These are phyloP conservation scores for Phrynocephalus versicolor DNA, from an alignment of 2,113 vertebrate species.

Conservation along the genomic window DNA sequence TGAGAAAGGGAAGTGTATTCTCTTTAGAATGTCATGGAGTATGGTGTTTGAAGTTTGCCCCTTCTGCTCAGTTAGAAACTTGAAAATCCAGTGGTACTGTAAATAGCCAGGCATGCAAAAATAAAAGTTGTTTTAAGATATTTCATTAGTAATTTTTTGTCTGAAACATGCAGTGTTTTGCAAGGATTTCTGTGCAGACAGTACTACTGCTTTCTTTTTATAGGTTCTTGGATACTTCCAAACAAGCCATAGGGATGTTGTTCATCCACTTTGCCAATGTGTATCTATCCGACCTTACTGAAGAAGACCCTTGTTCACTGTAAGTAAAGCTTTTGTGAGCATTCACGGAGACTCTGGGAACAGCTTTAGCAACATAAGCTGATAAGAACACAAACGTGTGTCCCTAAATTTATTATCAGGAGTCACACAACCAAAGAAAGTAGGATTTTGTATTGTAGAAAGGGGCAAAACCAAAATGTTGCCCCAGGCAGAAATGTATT, in stretches of 20 bases:
- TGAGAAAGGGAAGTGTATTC: too few species aligned
- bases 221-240: constrained; percentile 99
- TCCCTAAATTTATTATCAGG: not conserved
- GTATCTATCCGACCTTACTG: constrained; percentile 94
- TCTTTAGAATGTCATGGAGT: too few species aligned
- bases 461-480: too few species aligned
- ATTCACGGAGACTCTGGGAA: not conserved
- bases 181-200: not conserved
- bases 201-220: constrained; percentile 16
- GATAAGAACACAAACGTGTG: not conserved
- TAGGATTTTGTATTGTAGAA: not conserved
- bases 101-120: not conserved
- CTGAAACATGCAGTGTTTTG: constrained; percentile 23
- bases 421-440: not conserved
- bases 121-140: not conserved
- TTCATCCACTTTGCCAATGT: constrained; percentile 99
- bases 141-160: not conserved
- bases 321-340: constrained; percentile 73
- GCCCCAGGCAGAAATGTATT: too few species aligned
- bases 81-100: not conserved
- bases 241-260: constrained; percentile 98
- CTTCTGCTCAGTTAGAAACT: not conserved
- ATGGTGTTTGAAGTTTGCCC: not conserved
- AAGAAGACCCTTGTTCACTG: constrained; percentile 97
- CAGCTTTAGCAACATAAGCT: not conserved